These are phyloP conservation scores for Cheilosia scutellata DNA, from an alignment of 2,888 invertebrate species.

Conservation along the genomic window DNA sequence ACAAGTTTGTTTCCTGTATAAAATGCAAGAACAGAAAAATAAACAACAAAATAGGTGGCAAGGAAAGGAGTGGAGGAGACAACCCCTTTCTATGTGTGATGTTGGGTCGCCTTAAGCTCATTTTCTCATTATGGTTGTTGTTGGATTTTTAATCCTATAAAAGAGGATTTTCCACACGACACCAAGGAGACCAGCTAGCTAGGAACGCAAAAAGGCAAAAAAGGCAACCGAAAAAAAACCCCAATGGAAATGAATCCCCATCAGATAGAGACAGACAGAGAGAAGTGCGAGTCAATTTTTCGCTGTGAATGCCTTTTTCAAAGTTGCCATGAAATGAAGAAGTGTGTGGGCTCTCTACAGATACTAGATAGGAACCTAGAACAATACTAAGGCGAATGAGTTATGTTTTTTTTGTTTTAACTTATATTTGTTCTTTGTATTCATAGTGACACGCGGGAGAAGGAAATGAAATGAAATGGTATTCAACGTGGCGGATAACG, in stretches of 20 bases:
- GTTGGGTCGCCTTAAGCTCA: slow-evolving; percentile 69
- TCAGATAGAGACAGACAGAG: slow-evolving; percentile 35
- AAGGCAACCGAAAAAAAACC: not conserved
- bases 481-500: slow-evolving; percentile 69
- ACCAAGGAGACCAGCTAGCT: slow-evolving; percentile 66
- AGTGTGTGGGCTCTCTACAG: slow-evolving; percentile 20
- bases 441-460: slow-evolving; percentile 48
- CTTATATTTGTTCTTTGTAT: slow-evolving; percentile 19
- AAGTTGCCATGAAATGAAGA: not conserved
- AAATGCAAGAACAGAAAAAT: slow-evolving; percentile 11
- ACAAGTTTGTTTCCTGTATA: slow-evolving; percentile 74
- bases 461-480: slow-evolving; percentile 58
- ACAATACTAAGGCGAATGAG: slow-evolving; percentile 65
- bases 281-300: slow-evolving; percentile 22
- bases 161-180: slow-evolving; percentile 76
- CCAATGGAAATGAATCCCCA: slow-evolving; percentile 63
- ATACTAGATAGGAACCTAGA: slow-evolving; percentile 62
- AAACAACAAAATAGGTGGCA: slow-evolving; percentile 47
- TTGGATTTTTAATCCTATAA: slow-evolving; percentile 74
- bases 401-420: slow-evolving; percentile 25
- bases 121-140: slow-evolving; percentile 53
- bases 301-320: slow-evolving; percentile 47
- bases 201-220: slow-evolving; percentile 49
- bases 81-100: slow-evolving; percentile 48
- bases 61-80: slow-evolving; percentile 67